phyloP scores from a whole-genome alignment of 2,888 invertebrate species.

The Tenthredo scrophulariae region DNA sequence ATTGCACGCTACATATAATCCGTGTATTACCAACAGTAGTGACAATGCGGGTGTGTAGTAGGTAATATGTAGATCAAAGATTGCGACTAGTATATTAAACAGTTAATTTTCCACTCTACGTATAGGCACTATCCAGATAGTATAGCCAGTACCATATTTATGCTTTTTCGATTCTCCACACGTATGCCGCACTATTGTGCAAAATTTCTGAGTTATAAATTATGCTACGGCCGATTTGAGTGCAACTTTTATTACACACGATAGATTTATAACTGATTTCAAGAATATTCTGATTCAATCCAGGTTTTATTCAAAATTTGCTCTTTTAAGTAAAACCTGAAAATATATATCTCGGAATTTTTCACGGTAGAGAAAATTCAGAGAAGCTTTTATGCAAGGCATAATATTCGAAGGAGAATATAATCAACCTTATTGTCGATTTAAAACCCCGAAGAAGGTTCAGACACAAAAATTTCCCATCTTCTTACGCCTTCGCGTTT shows the following conservation, averaged over 20 bases:
- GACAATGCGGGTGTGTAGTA: constrained; percentile 7
- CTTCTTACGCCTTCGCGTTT: too few relatives aligned
- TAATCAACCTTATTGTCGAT: too few relatives aligned
- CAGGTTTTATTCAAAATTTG: too few relatives aligned
- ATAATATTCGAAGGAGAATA: too few relatives aligned
- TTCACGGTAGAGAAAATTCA: too few relatives aligned
- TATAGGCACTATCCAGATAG: not conserved
- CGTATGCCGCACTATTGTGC: not conserved
- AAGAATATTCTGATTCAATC: not conserved
- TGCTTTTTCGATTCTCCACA: not conserved
- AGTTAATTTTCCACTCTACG: not conserved
- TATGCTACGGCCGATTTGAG: not conserved
- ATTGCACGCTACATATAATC: not conserved
- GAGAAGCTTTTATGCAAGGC: too few relatives aligned
- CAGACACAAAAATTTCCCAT: not conserved
- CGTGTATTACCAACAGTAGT: not conserved
- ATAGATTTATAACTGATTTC: not conserved
- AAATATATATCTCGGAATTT: not conserved
- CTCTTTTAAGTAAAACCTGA: not conserved
- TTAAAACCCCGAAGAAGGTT: too few relatives aligned
- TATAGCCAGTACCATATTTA: not conserved
- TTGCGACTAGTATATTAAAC: not conserved
- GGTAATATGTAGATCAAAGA: constrained; percentile 1
- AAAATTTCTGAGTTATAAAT: not conserved
- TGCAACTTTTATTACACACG: not conserved